Conservation (phyloP, 2,113 vertebrate genomes). For the Mastomys coucha region DNA sequence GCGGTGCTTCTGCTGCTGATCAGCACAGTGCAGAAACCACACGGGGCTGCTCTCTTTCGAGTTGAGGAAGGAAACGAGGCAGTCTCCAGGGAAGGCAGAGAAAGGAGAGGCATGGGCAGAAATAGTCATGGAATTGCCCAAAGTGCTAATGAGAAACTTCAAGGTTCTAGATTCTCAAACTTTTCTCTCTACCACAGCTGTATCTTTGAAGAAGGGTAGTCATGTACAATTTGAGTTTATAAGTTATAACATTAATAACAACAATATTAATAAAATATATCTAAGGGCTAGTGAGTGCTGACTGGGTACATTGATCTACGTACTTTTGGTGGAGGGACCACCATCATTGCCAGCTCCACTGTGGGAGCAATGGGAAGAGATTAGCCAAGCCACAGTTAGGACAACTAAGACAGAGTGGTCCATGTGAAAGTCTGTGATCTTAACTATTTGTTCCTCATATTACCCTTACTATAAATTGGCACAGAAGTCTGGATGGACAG, state of each 20-base stretch:
- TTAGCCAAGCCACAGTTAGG: not conserved
- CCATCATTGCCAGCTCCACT: not conserved
- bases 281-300: not conserved
- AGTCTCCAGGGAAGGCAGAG: not conserved
- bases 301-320: not conserved
- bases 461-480: not conserved
- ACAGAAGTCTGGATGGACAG: not conserved
- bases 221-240: not conserved
- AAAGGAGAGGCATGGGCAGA: not conserved
- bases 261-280: not conserved
- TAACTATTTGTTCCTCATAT: not conserved
- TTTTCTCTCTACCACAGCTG: not conserved
- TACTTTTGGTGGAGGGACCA: not conserved
- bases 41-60: not conserved
- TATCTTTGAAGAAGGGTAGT: constrained; percentile 1
- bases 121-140: not conserved
- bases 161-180: not conserved
- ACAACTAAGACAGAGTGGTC: not conserved
- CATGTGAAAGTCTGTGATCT: not conserved
- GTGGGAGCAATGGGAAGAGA: not conserved
- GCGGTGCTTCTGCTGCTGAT: accelerated
- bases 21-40: not conserved
- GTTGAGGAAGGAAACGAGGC: not conserved
- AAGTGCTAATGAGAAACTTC: not conserved
- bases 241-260: not conserved